Evolutionary conservation across 2,797 vertebrate genomes (phyloP), one percentile per base, ranked within the genome.

Genomic region (Aphelocoma californica): DNA sequence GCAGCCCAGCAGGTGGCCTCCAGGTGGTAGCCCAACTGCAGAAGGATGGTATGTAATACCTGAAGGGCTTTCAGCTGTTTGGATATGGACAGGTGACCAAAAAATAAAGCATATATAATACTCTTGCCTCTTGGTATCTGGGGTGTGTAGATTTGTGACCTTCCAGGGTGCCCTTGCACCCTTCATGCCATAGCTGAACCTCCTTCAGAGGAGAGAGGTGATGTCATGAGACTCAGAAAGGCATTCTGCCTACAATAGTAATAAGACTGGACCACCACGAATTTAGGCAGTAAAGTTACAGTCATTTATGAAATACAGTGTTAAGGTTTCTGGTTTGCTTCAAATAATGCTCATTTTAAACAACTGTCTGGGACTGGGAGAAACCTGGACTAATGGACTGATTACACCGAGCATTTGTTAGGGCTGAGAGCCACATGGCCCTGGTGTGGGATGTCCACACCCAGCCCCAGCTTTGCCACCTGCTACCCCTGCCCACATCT

Each of bases 311-410:
- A 92, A 91, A 62, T 80, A 60, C 54, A 45, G 56, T 21, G n/a
- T 84, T 88, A 77, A 80, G 81, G 88, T 88, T 95, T 94, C 90
- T 95, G 93, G 81, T 82, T 95, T 95, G 45, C 78, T 88, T 96
- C 94, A 95, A 61, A 48, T 90, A 57, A 85, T 91, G 60, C 53
- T 93, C 56, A 25, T 95, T 96, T 94, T 91, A 97, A 96, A 96
- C 92, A 96, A 67, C 91, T 92, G 70, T 90, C 88, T 79, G 40
- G 23, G 45, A 17, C 71, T 64, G 38, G 64, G 81, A 94, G 92
- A 50, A 94, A 82, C 91, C 64, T 95, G 92, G 61, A 26, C 84
- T 85, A 87, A 82, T 58, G 79, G n/a, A 57, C 84, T 91, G 71
- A 85, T 91, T 93, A 61, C 5, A 2, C 58, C 0, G 1, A 73